Percentiles rank a stretch among this genome's conserved stretches.
Evolutionary conservation across 2,113 vertebrate species (phyloP).

Genomic region (Dunckerocampus dactyliophorus): DNA sequence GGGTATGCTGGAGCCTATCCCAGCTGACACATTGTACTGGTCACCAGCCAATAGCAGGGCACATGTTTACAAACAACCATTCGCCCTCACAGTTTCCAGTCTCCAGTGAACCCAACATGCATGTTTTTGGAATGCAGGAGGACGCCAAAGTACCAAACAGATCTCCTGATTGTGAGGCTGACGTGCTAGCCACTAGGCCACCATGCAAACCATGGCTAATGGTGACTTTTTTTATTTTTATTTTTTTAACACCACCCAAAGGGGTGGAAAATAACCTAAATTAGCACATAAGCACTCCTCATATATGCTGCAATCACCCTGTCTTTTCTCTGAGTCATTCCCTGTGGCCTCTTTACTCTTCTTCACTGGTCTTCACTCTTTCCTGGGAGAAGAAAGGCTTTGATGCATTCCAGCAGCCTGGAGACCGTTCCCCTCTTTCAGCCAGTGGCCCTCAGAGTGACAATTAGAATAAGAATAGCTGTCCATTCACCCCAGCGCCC

Average conservation of each 20-base stretch:
- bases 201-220: too few species aligned
- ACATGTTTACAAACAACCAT: too few species aligned
- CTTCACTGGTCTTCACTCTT: slow-evolving; percentile 43
- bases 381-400: slow-evolving; percentile 61
- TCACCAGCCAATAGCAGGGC: too few species aligned
- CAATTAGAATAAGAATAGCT: slow-evolving; percentile 81
- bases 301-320: background rate
- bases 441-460: slow-evolving; percentile 67
- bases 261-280: too few species aligned
- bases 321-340: slow-evolving; percentile 13
- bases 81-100: too few species aligned
- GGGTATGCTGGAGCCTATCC: too few species aligned
- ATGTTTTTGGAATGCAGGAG: too few species aligned
- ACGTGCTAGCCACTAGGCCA: too few species aligned
- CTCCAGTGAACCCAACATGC: too few species aligned
- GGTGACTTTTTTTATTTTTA: slow-evolving; percentile 11
- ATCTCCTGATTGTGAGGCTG: too few species aligned
- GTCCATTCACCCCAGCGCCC: slow-evolving; percentile 72
- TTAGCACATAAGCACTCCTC: background rate
- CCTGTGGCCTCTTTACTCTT: slow-evolving; percentile 30
- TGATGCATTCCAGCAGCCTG: slow-evolving; percentile 75
- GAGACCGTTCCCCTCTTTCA: slow-evolving; percentile 76
- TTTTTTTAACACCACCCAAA: background rate
- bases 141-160: too few species aligned
- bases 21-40: too few species aligned